Percentiles rank a stretch among this genome's conserved stretches.
phyloP scores from a whole-genome alignment of 2,888 invertebrate species.

The Eupithecia tripunctaria region DNA sequence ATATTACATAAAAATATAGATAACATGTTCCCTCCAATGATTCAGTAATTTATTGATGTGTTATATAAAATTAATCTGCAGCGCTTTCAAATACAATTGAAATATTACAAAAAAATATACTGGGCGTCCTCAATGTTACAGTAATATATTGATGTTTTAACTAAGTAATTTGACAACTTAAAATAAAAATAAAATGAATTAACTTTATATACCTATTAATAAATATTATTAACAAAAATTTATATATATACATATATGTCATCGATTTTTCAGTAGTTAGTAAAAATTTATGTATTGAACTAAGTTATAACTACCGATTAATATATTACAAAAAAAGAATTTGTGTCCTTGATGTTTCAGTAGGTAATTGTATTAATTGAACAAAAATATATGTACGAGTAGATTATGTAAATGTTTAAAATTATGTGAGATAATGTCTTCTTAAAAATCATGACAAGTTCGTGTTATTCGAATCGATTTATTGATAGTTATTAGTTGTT shows the following conservation, averaged over 20 bases:
- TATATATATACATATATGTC: background rate
- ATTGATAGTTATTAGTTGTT: constrained; percentile 43
- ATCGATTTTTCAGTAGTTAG: background rate
- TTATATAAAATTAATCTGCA: background rate
- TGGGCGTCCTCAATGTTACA: background rate
- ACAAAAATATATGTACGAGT: constrained; percentile 51
- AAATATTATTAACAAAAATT: background rate
- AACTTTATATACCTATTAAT: background rate
- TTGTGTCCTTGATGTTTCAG: background rate
- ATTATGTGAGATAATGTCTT: constrained; percentile 58
- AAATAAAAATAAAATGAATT: too few relatives aligned
- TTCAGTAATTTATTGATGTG: background rate
- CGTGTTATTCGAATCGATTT: constrained; percentile 48
- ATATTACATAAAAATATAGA: background rate
- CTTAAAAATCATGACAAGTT: constrained; percentile 53
- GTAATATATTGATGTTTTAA: background rate
- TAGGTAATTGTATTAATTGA: constrained; percentile 40
- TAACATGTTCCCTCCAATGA: too few relatives aligned
- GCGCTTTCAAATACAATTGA: background rate
- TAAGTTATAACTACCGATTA: background rate
- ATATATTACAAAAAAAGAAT: background rate
- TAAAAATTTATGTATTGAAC: background rate
- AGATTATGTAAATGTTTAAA: constrained; percentile 59
- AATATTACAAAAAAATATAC: background rate
- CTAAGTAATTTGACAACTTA: too few relatives aligned